Percentiles rank a stretch among this genome's conserved stretches.
Evolutionary conservation across 2,113 vertebrate species (phyloP).

Genomic region (Chrysemys picta): DNA sequence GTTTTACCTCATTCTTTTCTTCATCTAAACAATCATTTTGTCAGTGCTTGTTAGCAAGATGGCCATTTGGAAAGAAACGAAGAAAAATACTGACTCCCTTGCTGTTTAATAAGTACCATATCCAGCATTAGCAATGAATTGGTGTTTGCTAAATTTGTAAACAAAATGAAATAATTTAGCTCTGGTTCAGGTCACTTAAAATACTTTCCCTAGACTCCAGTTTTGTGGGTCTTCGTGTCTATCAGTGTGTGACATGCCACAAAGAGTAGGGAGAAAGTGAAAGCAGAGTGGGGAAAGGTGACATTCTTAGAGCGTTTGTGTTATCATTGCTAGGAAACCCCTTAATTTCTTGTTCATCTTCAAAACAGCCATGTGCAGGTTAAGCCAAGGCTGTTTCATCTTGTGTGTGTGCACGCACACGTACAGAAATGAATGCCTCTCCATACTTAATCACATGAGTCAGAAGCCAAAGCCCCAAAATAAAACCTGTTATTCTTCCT

Average conservation of each 20-base stretch:
- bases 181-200: neutral
- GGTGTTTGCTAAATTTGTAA: rapidly evolving
- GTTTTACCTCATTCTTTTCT: conserved; percentile 37
- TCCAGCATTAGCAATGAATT: neutral
- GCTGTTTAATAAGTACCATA: neutral
- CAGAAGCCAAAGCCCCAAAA: neutral
- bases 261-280: neutral
- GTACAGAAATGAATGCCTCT: neutral
- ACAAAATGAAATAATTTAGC: rapidly evolving
- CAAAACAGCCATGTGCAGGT: neutral
- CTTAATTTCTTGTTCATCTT: neutral
- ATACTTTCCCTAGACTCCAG: neutral
- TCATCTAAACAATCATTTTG: neutral
- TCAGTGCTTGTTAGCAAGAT: neutral
- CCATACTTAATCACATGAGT: neutral
- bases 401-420: neutral
- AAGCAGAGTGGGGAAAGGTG: rapidly evolving
- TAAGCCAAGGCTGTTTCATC: neutral
- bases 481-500: neutral
- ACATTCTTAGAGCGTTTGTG: neutral
- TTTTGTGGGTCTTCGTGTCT: neutral
- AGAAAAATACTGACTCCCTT: neutral
- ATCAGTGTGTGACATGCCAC: neutral
- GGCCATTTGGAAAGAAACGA: neutral
- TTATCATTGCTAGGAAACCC: neutral